Conservation (phyloP, 2,888 invertebrate genomes). For the Zygogramma bicolorata region DNA sequence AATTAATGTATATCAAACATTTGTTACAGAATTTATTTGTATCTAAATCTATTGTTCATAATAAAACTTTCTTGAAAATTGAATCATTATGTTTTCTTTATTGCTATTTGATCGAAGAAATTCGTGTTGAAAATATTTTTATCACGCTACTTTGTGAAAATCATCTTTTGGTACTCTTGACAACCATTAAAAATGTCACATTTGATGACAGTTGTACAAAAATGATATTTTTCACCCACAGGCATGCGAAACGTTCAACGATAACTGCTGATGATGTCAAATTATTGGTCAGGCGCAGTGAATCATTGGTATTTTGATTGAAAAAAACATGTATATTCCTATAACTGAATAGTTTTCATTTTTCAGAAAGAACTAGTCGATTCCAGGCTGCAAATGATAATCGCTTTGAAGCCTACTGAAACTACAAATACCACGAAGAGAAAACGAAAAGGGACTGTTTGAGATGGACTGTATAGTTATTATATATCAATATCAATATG, state of each 20-base stretch:
- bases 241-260: constrained; percentile 74
- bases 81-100: too few species aligned
- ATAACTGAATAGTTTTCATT: constrained; percentile 1
- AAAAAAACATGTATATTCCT: background rate
- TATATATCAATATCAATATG: background rate
- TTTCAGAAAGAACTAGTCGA: constrained; percentile 55
- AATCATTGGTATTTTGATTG: constrained; percentile 70
- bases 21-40: background rate
- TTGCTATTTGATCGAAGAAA: too few species aligned
- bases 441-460: constrained; percentile 33
- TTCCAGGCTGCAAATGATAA: constrained; percentile 28
- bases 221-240: constrained; percentile 51
- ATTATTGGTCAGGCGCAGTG: constrained; percentile 72
- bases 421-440: constrained; percentile 13
- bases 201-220: too few species aligned
- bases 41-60: too few species aligned
- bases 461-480: too few species aligned
- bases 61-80: too few species aligned
- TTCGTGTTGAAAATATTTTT: too few species aligned
- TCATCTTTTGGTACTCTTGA: too few species aligned
- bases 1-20: too few species aligned
- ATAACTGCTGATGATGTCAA: constrained; percentile 76
- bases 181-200: too few species aligned
- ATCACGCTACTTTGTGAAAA: too few species aligned
- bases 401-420: constrained; percentile 29